Base-by-base conservation (phyloP, 1,140 invertebrate species). In the Galleria mellonella region DNA sequence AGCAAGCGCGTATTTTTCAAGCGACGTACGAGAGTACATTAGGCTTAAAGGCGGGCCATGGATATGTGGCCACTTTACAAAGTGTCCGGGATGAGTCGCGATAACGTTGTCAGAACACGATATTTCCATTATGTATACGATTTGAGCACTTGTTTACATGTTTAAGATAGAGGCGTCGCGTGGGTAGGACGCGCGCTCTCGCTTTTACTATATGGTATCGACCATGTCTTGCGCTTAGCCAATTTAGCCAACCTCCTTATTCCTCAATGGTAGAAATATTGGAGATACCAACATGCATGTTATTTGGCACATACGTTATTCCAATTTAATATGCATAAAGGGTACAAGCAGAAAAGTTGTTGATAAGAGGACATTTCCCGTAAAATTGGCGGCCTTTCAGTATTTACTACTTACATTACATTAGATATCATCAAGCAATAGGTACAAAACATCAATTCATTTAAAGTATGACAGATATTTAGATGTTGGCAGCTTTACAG, bases 51-150 rank as follows among this genome's bases (percentile, higher is more conserved):
- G 56, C 64, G 58, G 50, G 63, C 61, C 66, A 47, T 67, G 71
- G 66, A 74, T 66, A 60, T 67, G 72, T 62, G 73, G 68, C 69
- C 81, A 79, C 78, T 83, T 77, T 83, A 85, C 74, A 83, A 83
- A 84, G 70, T 79, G 82, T 83, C 78, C 76, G 68, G 76, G 72
- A 83, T 77, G 81, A 76, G 72, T 63, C 70, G 77, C 77, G 82
- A 83, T 83, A 83, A 71, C 82, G 78, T 77, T 77, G 74, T 82
- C 74, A 76, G 82, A 83, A 85, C 78, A 85, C 75, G 82, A 82
- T 85, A 83, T 85, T 85, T 82, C 78, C 82, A 85, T 85, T 83
- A 85, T 82, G 82, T 85, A 85, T 85, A 85, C 78, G 78, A 84
- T 83, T 83, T 79, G 76, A 84, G 73, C 62, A 66, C 62, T 66